Base-by-base conservation (phyloP, 2,888 invertebrate species). In the Caenorhabditis virilis region DNA sequence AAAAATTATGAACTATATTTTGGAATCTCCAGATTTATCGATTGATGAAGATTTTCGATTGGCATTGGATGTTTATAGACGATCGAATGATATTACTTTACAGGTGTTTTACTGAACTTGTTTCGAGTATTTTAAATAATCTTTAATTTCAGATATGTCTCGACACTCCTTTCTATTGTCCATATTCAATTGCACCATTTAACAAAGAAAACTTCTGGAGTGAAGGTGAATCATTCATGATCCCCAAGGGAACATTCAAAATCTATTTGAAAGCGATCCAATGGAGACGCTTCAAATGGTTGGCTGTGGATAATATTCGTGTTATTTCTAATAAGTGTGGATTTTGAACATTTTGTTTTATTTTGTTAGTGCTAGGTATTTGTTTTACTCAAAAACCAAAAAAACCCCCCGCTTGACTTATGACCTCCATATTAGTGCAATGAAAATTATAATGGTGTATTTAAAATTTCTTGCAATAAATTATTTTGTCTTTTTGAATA, bases 221-320 rank as follows among this genome's bases (percentile, higher is more conserved):
- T 39, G 67, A 68, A 39, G 72, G 71, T 30, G 69, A 77, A 39
- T 47, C 47, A 23, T 72, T 76, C 39, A 15, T 67, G 15, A 58
- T 78, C 35, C 74, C 76, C 13, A 62, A 63, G 20, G 63, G 57
- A 9, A 74, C 75, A 0, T 56, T 64, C 20, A 55, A 78, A 69
- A 51, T 79, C 9, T 76, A 61, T 58, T 72, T 79, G 30, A 63
- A 73, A 43, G 79, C 79, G 1, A 78, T 75, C 25, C 79, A 79
- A 56, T 77, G 76, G 78, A 74, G 75, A 49, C 57, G 67, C 42
- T 77, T 77, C 72, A 78, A 79, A 45, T 78, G 79, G 79, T 52
- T 79, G 18, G 79, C 78, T 3, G 74, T 79, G 35, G 76, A 76
- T 54, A 78, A 79, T 53, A 52, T 78, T 23, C 55, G 54, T 30